These are phyloP conservation scores for Calephelis nemesis DNA, from an alignment of 1,140 invertebrate genomes.

Conservation along the genomic window DNA sequence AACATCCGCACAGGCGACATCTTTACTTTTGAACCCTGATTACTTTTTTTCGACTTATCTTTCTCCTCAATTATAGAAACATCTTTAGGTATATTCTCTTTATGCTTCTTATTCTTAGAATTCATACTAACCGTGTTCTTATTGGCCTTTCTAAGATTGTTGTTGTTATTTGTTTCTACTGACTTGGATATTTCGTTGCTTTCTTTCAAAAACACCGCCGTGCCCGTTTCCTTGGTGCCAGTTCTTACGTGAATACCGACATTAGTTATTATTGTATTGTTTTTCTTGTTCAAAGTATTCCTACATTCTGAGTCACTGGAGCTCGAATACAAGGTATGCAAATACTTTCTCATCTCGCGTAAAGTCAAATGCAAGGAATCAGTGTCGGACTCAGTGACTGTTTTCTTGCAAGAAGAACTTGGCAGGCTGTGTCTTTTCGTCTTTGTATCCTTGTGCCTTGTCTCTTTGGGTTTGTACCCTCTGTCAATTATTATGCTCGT, in stretches of 20 bases:
- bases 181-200: slow-evolving; percentile 50
- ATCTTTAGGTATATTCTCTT: slow-evolving; percentile 78
- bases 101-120: slow-evolving; percentile 84
- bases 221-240: slow-evolving; percentile 43
- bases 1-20: slow-evolving; percentile 82
- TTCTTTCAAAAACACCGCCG: slow-evolving; percentile 56
- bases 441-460: slow-evolving; percentile 58
- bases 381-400: slow-evolving; percentile 65
- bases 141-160: slow-evolving; percentile 78
- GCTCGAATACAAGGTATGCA: slow-evolving; percentile 88
- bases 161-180: slow-evolving; percentile 71
- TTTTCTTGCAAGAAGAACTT: slow-evolving; percentile 79
- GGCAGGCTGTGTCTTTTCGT: slow-evolving; percentile 73
- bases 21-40: slow-evolving; percentile 80
- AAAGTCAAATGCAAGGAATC: slow-evolving; percentile 93
- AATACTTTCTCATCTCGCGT: slow-evolving; percentile 90
- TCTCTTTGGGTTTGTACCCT: slow-evolving; percentile 71
- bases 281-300: slow-evolving; percentile 59
- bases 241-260: slow-evolving; percentile 50
- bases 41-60: slow-evolving; percentile 56
- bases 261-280: slow-evolving; percentile 74
- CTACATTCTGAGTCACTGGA: slow-evolving; percentile 79
- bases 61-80: slow-evolving; percentile 45
- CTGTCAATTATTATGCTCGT: slow-evolving; percentile 58
- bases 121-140: slow-evolving; percentile 82